Percentiles rank a stretch among this genome's conserved stretches.
Conservation (phyloP, 2,113 vertebrate species). For the Muntiacus reevesi region DNA sequence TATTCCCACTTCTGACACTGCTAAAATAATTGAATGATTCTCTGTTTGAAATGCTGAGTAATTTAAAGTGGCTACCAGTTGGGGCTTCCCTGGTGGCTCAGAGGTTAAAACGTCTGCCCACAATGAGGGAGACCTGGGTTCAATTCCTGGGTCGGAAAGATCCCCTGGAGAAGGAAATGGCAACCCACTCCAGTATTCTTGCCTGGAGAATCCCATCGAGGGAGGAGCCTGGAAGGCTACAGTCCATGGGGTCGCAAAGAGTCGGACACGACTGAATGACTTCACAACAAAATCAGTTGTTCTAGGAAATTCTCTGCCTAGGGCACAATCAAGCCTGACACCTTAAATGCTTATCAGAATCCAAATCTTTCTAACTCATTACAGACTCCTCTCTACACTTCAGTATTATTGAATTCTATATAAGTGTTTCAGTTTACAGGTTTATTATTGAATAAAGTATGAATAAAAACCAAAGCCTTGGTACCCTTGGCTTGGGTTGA, state of each 20-base stretch:
- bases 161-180: no score
- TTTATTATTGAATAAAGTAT: constrained; percentile 68
- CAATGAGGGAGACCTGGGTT: no score
- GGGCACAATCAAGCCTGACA: constrained; percentile 71
- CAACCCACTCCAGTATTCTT: no score
- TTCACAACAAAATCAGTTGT: constrained; percentile 42
- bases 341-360: constrained; percentile 69
- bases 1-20: constrained; percentile 71
- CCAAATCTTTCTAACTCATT: constrained; percentile 73
- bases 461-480: constrained; percentile 31
- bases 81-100: not conserved
- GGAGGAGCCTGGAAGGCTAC: no score
- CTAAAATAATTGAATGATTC: constrained; percentile 79
- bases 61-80: constrained; percentile 77
- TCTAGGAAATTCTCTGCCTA: constrained; percentile 77
- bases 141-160: no score
- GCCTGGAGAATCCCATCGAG: no score
- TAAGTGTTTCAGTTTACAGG: constrained; percentile 48
- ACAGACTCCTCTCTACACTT: constrained; percentile 58
- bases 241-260: no score
- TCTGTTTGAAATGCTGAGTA: constrained; percentile 77
- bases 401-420: constrained; percentile 61
- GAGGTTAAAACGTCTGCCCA: no score
- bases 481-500: not conserved
- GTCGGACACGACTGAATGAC: no score